Evolutionary conservation across 2,888 invertebrate genomes (phyloP).

Genomic region (Apotomis capreana): DNA sequence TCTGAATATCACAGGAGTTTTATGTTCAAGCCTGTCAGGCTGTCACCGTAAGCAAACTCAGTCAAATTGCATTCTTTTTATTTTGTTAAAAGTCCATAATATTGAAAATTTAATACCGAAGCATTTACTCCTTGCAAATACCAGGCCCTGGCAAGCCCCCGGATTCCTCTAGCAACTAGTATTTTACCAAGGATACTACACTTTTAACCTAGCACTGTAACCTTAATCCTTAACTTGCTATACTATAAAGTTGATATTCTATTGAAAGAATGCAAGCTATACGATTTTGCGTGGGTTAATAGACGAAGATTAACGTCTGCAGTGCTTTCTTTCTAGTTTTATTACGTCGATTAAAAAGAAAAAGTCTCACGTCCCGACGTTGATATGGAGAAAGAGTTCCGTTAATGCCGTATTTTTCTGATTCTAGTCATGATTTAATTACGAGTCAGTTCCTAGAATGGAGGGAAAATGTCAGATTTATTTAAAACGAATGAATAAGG

Average conservation of each 20-base stretch:
- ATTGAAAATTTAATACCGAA: conserved; percentile 28
- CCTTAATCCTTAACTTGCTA: neutral
- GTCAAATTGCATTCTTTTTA: conserved; percentile 5
- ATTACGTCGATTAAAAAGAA: conserved; percentile 31
- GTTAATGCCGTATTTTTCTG: conserved; percentile 31
- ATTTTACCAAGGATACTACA: neutral
- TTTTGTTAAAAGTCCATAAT: conserved; percentile 27
- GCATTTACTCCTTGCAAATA: conserved; percentile 7
- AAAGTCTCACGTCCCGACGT: conserved; percentile 24
- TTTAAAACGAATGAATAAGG: conserved; percentile 30
- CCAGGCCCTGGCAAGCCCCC: neutral
- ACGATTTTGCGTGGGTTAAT: neutral
- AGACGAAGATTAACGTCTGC: conserved; percentile 22
- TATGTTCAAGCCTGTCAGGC: neutral
- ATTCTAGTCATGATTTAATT: conserved; percentile 39
- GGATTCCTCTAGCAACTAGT: conserved; percentile 10
- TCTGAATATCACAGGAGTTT: too few species aligned
- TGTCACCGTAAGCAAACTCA: neutral
- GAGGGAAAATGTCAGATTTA: conserved; percentile 25
- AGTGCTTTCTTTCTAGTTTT: conserved; percentile 22
- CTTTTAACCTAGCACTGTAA: neutral
- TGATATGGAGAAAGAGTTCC: conserved; percentile 28
- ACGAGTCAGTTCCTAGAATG: conserved; percentile 30
- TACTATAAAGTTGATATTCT: neutral
- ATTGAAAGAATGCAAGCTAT: neutral